Evolutionary conservation across 2,797 vertebrate genomes (phyloP).

Genomic region (Vireo griseus): DNA sequence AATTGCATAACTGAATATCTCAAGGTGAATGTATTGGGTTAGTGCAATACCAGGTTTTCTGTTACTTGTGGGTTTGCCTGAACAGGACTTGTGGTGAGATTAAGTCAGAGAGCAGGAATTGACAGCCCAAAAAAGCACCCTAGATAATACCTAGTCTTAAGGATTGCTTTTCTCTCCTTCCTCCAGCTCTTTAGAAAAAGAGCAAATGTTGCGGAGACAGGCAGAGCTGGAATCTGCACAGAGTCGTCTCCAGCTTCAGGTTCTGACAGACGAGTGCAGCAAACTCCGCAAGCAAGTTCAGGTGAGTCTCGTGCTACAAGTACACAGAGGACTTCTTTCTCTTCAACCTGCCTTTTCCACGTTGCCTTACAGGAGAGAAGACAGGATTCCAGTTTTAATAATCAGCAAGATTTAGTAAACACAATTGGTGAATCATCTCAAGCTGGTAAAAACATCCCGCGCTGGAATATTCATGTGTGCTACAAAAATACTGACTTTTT

Average conservation of each 20-base stretch:
- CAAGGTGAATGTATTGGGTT: background rate
- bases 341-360: background rate
- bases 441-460: background rate
- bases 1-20: background rate
- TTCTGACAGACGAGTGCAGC: conserved; percentile 83
- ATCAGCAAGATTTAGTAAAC: background rate
- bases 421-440: background rate
- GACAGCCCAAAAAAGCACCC: background rate
- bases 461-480: background rate
- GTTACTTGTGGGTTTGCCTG: background rate
- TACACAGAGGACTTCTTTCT: background rate
- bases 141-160: background rate
- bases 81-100: background rate
- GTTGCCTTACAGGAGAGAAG: background rate
- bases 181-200: conserved; percentile 83
- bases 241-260: conserved; percentile 88
- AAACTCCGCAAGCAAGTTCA: conserved; percentile 84
- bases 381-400: background rate
- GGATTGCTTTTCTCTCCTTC: background rate
- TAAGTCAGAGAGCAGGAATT: background rate
- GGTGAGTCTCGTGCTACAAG: conserved; percentile 61
- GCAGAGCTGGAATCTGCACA: conserved; percentile 91
- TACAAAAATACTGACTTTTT: background rate
- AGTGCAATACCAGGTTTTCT: background rate
- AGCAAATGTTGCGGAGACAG: conserved; percentile 83